Conservation (phyloP, 2,888 invertebrate species). For the Lamellibrachia satsuma region DNA sequence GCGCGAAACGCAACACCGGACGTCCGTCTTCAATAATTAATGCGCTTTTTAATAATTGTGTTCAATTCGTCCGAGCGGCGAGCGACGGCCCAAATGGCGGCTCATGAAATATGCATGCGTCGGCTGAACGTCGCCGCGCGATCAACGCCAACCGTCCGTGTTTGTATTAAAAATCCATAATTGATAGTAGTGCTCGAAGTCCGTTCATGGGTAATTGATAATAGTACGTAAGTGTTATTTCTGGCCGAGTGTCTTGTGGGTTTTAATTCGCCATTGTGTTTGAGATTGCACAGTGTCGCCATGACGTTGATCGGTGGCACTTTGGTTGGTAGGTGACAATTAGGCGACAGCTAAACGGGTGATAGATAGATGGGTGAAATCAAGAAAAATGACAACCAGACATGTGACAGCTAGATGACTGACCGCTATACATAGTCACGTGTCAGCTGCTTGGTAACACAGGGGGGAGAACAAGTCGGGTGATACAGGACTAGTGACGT, state of each 20-base stretch:
- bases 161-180: constrained; percentile 17
- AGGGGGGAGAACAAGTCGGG: not conserved
- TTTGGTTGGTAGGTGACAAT: not conserved
- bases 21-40: constrained; percentile 11
- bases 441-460: not conserved
- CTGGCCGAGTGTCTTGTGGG: not conserved
- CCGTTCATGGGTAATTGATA: constrained; percentile 6
- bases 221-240: not conserved
- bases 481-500: not conserved
- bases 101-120: constrained; percentile 5
- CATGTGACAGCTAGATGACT: not conserved
- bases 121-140: not conserved
- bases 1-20: constrained; percentile 13
- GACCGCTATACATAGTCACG: not conserved
- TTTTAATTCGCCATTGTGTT: not conserved
- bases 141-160: not conserved
- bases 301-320: not conserved
- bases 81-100: not conserved
- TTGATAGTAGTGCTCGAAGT: not conserved
- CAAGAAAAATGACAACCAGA: not conserved
- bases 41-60: constrained; percentile 12
- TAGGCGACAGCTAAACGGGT: not conserved
- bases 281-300: not conserved
- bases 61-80: not conserved
- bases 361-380: not conserved